These are phyloP conservation scores for Argyra leucocephala DNA, from an alignment of 2,888 invertebrate genomes.

Conservation along the genomic window DNA sequence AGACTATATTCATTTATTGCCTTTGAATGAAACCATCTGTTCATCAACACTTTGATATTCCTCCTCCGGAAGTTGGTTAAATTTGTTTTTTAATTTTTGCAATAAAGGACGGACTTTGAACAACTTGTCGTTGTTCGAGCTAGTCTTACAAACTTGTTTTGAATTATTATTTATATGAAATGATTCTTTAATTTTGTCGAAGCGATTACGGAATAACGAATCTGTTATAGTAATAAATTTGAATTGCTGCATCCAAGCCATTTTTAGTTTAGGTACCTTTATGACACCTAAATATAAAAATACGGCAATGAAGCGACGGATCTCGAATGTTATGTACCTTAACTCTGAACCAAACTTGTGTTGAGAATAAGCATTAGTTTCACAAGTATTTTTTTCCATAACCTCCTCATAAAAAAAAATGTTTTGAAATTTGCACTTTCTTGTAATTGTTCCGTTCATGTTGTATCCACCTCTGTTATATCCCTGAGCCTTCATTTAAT, in stretches of 20 bases:
- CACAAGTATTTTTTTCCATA: neutral
- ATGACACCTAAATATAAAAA: neutral
- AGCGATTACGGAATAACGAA: constrained; percentile 13
- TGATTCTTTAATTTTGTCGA: constrained; percentile 21
- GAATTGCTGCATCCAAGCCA: neutral
- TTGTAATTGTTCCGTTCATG: no score
- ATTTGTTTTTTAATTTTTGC: constrained; percentile 19
- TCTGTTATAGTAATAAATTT: neutral
- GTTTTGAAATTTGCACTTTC: no score
- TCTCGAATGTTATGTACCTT: neutral
- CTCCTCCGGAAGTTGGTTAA: constrained; percentile 14
- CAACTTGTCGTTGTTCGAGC: constrained; percentile 19
- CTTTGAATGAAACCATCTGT: constrained; percentile 18
- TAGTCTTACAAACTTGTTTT: constrained; percentile 8
- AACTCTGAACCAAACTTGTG: neutral
- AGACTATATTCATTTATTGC: neutral
- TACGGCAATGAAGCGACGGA: neutral
- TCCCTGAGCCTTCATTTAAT: no score
- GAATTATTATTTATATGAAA: constrained; percentile 18
- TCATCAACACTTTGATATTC: constrained; percentile 13
- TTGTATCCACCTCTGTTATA: no score
- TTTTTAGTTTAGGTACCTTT: neutral
- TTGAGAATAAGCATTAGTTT: neutral
- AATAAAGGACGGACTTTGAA: constrained; percentile 21
- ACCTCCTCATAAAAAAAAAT: no score